Evolutionary conservation across 2,113 vertebrate genomes (phyloP).

Genomic region (Sinocyclocheilus rhinocerous): DNA sequence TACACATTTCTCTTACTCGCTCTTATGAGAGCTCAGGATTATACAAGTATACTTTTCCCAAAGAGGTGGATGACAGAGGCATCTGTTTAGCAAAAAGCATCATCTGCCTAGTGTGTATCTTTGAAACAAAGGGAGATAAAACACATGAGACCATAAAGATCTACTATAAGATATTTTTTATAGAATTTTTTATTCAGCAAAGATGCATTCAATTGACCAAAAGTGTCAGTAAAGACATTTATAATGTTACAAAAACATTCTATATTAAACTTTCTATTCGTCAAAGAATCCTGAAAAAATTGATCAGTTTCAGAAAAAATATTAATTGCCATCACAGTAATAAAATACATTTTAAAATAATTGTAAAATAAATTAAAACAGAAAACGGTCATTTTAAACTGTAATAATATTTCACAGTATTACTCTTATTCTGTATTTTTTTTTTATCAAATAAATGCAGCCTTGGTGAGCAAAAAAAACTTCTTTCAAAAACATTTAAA

Average conservation of each 20-base stretch:
- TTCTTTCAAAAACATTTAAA: background rate
- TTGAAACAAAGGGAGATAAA: slow-evolving; percentile 22
- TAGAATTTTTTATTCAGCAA: too few species aligned
- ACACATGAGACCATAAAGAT: background rate
- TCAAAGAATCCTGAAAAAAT: too few species aligned
- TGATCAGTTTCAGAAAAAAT: too few species aligned
- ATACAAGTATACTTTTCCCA: background rate
- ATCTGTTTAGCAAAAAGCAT: slow-evolving; percentile 21
- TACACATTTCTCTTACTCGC: background rate
- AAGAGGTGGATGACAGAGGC: background rate
- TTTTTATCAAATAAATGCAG: background rate
- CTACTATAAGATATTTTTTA: too few species aligned
- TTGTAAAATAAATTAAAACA: background rate
- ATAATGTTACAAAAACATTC: too few species aligned
- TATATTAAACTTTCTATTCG: too few species aligned
- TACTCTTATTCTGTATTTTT: background rate
- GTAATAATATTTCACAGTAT: background rate
- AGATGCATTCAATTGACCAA: too few species aligned
- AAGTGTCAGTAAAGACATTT: too few species aligned
- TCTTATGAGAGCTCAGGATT: slow-evolving; percentile 7
- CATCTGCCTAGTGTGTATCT: slow-evolving; percentile 7
- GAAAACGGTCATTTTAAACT: background rate
- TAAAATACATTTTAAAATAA: background rate
- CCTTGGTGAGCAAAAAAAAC: background rate
- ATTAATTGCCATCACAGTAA: background rate